Conservation (phyloP, 2,797 vertebrate species). For the Malacoctenus gilli region DNA sequence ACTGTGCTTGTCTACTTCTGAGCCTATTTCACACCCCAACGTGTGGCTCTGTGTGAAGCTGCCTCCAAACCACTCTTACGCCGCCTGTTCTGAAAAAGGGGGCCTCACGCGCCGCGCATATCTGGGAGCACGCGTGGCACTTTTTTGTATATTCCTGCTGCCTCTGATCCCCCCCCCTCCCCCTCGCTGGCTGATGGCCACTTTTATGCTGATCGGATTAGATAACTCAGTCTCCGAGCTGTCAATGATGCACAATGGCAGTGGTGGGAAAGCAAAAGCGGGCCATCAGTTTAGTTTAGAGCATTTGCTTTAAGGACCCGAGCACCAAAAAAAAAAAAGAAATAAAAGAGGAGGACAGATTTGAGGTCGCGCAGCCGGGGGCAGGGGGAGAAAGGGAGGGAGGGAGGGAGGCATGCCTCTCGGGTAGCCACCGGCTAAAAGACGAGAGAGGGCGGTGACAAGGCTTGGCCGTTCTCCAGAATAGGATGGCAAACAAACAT, state of each 20-base stretch:
- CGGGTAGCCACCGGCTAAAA: slow-evolving; percentile 37
- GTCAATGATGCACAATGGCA: slow-evolving; percentile 56
- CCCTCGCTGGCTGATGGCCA: slow-evolving; percentile 61
- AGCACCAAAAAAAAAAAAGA: no score
- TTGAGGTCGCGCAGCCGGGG: slow-evolving; percentile 28
- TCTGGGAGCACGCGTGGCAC: slow-evolving; percentile 39
- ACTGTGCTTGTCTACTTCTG: slow-evolving; percentile 63
- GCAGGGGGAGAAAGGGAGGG: no score
- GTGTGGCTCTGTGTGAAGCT: slow-evolving; percentile 51
- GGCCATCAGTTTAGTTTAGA: slow-evolving; percentile 46
- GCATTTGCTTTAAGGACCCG: slow-evolving; percentile 64
- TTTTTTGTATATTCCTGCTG: slow-evolving; percentile 44
- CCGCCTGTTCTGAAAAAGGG: slow-evolving; percentile 45
- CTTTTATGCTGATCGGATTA: slow-evolving; percentile 73
- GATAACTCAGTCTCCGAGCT: slow-evolving; percentile 52
- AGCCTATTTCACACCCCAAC: slow-evolving; percentile 57
- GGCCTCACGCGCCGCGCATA: slow-evolving; percentile 32
- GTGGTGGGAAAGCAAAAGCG: slow-evolving; percentile 57
- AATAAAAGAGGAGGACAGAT: slow-evolving; percentile 59
- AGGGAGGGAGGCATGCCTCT: slow-evolving; percentile 41
- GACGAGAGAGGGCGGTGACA: slow-evolving; percentile 24
- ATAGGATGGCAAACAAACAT: slow-evolving; percentile 53
- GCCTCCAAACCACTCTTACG: slow-evolving; percentile 42
- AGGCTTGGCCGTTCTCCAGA: slow-evolving; percentile 53
- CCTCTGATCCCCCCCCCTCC: slow-evolving; percentile 61